Evolutionary conservation across 2,797 vertebrate genomes (phyloP).

Genomic region (Phoebastria nigripes): DNA sequence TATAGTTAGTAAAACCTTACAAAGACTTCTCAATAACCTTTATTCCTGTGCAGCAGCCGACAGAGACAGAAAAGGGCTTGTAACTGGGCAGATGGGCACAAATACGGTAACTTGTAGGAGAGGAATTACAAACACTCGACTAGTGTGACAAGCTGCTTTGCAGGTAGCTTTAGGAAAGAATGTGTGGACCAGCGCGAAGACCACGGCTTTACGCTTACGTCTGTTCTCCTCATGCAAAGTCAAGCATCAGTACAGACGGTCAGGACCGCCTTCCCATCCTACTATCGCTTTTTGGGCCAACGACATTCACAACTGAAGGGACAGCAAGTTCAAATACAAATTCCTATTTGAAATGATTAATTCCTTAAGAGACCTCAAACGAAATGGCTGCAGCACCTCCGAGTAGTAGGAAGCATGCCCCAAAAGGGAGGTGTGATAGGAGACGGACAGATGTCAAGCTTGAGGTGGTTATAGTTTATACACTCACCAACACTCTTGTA

Average conservation of each 20-base stretch:
- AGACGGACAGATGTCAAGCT: not conserved
- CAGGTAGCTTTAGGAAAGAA: no score
- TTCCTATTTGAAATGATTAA: not conserved
- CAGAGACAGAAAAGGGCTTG: not conserved
- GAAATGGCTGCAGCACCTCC: not conserved
- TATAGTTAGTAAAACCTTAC: not conserved
- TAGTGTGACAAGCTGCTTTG: not conserved
- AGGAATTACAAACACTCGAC: not conserved
- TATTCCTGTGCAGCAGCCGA: not conserved
- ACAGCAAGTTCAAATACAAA: not conserved
- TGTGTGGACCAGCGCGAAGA: accelerated
- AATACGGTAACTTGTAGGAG: no score
- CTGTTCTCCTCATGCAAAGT: not conserved
- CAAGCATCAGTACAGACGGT: accelerated
- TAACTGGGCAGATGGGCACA: not conserved
- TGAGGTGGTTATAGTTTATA: accelerated
- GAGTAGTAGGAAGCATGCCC: not conserved
- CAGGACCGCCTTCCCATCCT: not conserved
- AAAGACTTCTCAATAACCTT: not conserved
- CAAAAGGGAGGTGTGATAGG: not conserved
- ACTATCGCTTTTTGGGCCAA: not conserved
- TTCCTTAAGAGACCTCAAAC: accelerated
- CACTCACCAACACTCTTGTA: accelerated
- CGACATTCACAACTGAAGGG: not conserved
- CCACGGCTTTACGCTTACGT: accelerated